A percentile compares a stretch with the other conserved stretches of the same genome.
Evolutionary conservation across 2,888 invertebrate genomes (phyloP).

Genomic region (Beris morrisii): DNA sequence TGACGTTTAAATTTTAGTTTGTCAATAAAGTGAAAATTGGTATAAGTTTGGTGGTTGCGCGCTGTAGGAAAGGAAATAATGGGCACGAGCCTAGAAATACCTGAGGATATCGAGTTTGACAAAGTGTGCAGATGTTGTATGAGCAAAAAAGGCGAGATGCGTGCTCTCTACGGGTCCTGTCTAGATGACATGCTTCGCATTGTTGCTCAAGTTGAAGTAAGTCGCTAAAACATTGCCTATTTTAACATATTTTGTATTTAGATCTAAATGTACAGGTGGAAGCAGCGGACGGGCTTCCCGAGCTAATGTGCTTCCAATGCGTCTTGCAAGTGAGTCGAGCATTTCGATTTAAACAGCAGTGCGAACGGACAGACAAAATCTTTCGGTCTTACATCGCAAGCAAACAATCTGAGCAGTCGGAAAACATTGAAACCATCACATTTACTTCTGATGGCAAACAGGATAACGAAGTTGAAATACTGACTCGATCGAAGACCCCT

Average conservation of each 20-base stretch:
- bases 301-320: slow-evolving; percentile 59
- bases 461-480: too few relatives aligned
- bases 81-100: neutral
- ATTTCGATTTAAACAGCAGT: slow-evolving; percentile 59
- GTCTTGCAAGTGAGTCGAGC: slow-evolving; percentile 58
- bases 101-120: slow-evolving; percentile 44
- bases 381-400: slow-evolving; percentile 43
- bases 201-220: slow-evolving; percentile 56
- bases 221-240: neutral
- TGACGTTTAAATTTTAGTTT: too few relatives aligned
- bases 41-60: too few relatives aligned
- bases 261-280: slow-evolving; percentile 48
- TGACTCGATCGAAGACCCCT: too few relatives aligned
- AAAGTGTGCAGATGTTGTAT: slow-evolving; percentile 59
- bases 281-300: slow-evolving; percentile 57
- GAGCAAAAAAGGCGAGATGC: slow-evolving; percentile 57
- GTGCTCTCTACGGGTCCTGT: slow-evolving; percentile 58
- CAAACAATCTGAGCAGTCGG: too few relatives aligned
- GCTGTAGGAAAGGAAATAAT: too few relatives aligned
- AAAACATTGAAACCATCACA: too few relatives aligned
- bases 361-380: slow-evolving; percentile 57
- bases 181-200: slow-evolving; percentile 58
- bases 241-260: neutral
- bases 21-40: too few relatives aligned
- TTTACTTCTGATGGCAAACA: too few relatives aligned